Evolutionary conservation across 2,888 invertebrate species (phyloP).

Genomic region (Parnassius glacialis): DNA sequence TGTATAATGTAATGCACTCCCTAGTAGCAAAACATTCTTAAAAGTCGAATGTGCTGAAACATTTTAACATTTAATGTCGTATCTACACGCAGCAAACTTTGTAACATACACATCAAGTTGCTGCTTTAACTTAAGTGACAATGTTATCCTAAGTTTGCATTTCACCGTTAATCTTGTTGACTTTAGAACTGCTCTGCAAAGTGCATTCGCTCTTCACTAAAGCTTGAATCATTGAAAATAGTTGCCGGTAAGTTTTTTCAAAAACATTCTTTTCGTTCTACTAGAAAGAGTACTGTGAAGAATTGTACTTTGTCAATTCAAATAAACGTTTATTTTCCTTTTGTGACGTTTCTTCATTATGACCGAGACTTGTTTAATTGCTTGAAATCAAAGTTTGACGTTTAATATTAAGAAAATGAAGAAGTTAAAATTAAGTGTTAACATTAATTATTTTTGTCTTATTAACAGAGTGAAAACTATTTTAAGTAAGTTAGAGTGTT

Average conservation of each 20-base stretch:
- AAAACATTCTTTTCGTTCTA: too few species aligned
- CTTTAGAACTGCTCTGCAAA: background rate
- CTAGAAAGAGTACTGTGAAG: too few species aligned
- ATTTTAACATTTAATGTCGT: background rate
- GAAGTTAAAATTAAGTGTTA: too few species aligned
- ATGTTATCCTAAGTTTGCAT: background rate
- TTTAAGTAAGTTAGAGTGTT: too few species aligned
- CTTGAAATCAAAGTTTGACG: slow-evolving; percentile 9
- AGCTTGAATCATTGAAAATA: background rate
- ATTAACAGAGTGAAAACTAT: too few species aligned
- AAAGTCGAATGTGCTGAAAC: background rate
- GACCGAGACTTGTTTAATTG: slow-evolving; percentile 9
- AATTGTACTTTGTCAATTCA: background rate
- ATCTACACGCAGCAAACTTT: background rate
- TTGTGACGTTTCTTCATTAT: slow-evolving; percentile 20
- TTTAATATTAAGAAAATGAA: slow-evolving; percentile 9
- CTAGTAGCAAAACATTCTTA: background rate
- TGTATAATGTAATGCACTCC: too few species aligned
- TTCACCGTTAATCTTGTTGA: background rate
- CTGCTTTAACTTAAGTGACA: slow-evolving; percentile 7
- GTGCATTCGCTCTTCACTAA: background rate
- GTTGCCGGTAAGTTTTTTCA: too few species aligned
- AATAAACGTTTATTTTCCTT: slow-evolving; percentile 10
- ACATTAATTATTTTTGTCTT: too few species aligned
- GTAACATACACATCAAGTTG: background rate